Conservation (phyloP, 2,888 invertebrate genomes). For the Cantharis lateralis region DNA sequence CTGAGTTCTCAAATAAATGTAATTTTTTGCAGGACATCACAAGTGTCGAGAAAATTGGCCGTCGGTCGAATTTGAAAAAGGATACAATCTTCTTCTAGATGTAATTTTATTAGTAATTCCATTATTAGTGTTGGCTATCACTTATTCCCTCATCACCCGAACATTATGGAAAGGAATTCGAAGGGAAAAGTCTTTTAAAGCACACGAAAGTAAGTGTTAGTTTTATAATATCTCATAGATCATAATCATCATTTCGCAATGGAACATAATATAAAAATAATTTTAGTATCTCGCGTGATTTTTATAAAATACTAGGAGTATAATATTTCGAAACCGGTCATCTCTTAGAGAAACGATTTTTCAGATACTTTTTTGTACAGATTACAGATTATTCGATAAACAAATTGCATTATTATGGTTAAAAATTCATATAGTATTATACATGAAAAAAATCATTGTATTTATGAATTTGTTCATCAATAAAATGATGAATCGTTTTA, state of each 20-base stretch:
- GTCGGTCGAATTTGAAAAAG: slow-evolving; percentile 59
- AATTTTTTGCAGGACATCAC: slow-evolving; percentile 58
- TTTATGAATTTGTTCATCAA: too few species aligned
- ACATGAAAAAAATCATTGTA: too few species aligned
- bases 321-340: too few species aligned
- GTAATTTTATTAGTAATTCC: slow-evolving; percentile 69
- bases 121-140: slow-evolving; percentile 65
- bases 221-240: not conserved
- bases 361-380: too few species aligned
- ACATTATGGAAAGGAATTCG: slow-evolving; percentile 58
- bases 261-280: not conserved
- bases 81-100: slow-evolving; percentile 67
- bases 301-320: too few species aligned
- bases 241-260: not conserved
- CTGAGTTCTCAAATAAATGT: not conserved
- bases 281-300: too few species aligned
- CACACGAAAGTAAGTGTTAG: slow-evolving; percentile 38
- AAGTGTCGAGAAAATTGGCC: slow-evolving; percentile 69
- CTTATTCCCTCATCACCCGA: slow-evolving; percentile 64
- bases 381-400: too few species aligned
- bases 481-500: too few species aligned
- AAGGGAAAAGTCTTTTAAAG: slow-evolving; percentile 46
- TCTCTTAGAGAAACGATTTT: too few species aligned
- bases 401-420: too few species aligned
- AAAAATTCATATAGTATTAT: too few species aligned